Conservation (phyloP, 2,797 vertebrate species). For the Protosalanx chinensis region DNA sequence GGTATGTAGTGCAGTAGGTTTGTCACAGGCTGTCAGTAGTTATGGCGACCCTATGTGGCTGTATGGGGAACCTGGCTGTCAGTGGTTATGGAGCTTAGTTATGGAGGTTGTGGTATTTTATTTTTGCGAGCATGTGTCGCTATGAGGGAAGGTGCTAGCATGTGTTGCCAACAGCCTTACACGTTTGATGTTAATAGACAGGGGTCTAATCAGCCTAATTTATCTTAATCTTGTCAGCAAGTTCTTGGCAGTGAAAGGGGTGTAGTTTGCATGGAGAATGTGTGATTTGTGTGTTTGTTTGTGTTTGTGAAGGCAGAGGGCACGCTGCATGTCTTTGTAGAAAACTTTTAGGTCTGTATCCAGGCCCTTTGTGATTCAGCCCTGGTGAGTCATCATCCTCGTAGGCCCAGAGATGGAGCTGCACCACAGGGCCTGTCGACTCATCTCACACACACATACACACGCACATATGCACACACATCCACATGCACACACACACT, state of each 20-base stretch:
- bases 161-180: background rate
- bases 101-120: background rate
- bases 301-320: background rate
- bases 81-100: too few species aligned
- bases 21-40: too few species aligned
- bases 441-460: background rate
- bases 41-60: too few species aligned
- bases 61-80: background rate
- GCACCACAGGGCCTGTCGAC: background rate
- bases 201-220: slow-evolving; percentile 7
- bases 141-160: background rate
- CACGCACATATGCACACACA: background rate
- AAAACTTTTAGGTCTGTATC: slow-evolving; percentile 5
- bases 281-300: background rate
- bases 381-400: slow-evolving; percentile 19
- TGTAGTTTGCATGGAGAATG: background rate
- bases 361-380: slow-evolving; percentile 12
- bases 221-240: slow-evolving; percentile 14
- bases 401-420: slow-evolving; percentile 10
- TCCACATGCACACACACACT: background rate
- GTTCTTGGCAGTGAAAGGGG: slow-evolving; percentile 4
- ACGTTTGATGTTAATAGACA: slow-evolving; percentile 18
- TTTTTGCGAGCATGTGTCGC: background rate
- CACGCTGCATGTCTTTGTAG: slow-evolving; percentile 10
- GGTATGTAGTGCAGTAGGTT: too few species aligned